Evolutionary conservation across 2,113 vertebrate genomes (phyloP), one percentile per base, ranked within the genome.

Genomic region (Notechis scutatus): DNA sequence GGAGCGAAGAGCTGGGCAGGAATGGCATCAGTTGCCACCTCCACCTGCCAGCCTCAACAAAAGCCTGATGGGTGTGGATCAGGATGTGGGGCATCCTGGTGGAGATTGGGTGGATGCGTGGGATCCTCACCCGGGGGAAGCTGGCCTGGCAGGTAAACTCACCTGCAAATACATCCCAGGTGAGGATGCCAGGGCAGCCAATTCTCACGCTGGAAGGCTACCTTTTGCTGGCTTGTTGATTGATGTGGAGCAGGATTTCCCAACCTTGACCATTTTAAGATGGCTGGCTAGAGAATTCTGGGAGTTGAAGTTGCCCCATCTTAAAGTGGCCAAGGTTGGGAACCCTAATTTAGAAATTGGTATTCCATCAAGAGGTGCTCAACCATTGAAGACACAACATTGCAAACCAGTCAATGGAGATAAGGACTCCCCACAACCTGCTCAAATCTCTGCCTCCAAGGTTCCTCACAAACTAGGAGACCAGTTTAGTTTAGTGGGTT

Each of bases 21-120:
- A 21, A 45, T 6, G 4, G 23, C 26, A 23, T 34, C 34, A n/a
- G 34, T 26, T 61, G 29, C 10, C 74, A 88, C 90, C 54, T 85
- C 10, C 74, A 81, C 86, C 54, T 85, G 50, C 8, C 4, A 4
- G 88, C 39, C 88, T 55, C 47, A 91, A 87, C 59, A 87, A 92
- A 92, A 55, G 47, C 47, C 45, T 29, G 45, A n/a, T 2, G 23
- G 86, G 87, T 15, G n/a, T 15, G 87, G 56, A 92, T 91, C 91
- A 89, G 87, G 93, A 93, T 93, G 74, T 61, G 69, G 93, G 34
- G 87, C 3, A 90, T 89, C 87, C 91, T 92, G 93, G 86, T 88
- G 23, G 90, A 54, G 29, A n/a, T 4, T 90, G 57, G 10, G 57
- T 69, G 64, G 12, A 54, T 20, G n/a, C 4, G 21, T 57, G 92